Evolutionary conservation across 2,113 vertebrate genomes (phyloP), one percentile per base, ranked within the genome.

Genomic region (Loxodonta africana): DNA sequence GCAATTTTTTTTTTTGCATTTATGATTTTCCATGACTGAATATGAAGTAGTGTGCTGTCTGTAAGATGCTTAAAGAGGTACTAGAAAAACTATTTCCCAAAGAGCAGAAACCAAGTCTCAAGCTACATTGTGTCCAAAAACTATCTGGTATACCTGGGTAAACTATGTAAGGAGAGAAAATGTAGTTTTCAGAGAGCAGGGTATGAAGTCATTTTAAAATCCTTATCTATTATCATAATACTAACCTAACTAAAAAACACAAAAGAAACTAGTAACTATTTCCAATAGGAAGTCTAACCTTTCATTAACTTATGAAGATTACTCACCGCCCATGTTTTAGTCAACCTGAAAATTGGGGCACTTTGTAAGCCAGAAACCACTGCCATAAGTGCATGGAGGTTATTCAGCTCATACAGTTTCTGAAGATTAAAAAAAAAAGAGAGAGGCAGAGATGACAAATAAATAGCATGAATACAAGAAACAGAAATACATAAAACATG

Each of bases 281-380:
- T 93, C 21, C 10, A 41, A 74, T 2, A 67, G 71, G 37, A 92
- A 95, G 63, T 71, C 71, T 67, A 95, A 84, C 28, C 25, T 90
- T 82, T 84, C 63, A 78, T 81, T 87, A 85, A 51, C 46, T 53
- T 44, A 25, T 6, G 44, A 89, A 93, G 44, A 63, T 95, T 95
- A 99, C 99, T 99, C 96, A 99, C 99, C 98, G 99, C 99, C 99
- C 99, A 99, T 0, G 99, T 99, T 99, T 99, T 99, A 87, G 99
- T 99, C 80, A 99, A 98, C 97, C 99, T 99, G 99, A 99, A 99
- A 98, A 99, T 99, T 0, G 99, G 99, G 86, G 99, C 99, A 69
- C 99, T 99, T 98, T 99, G 99, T 80, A 99, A 98, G 41, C 99
- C 99, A 0, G 99, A 99, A 87, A 99, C 99, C 97, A 99, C 99